Percentiles rank a stretch among this genome's conserved stretches.
phyloP scores from a whole-genome alignment of 2,797 vertebrate species.

The Anolis apletophallus region DNA sequence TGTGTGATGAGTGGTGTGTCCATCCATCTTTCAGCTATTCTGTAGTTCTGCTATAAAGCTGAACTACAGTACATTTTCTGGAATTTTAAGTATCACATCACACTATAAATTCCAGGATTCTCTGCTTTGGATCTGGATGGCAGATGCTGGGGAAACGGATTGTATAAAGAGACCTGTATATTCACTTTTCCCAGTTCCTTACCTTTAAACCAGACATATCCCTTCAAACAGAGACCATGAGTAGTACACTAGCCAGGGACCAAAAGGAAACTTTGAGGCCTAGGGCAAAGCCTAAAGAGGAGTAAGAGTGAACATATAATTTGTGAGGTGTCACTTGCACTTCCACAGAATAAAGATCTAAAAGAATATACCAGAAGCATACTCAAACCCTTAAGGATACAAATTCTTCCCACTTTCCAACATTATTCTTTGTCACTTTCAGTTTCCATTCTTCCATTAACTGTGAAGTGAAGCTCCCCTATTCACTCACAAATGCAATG shows the following conservation, averaged over 20 bases:
- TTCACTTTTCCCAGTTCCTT: too few relatives aligned
- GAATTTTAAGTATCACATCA: too few relatives aligned
- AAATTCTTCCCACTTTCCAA: slow-evolving; percentile 41
- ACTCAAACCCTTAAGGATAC: slow-evolving; percentile 61
- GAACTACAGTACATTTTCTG: too few relatives aligned
- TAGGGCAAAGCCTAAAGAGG: background rate
- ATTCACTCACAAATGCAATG: slow-evolving; percentile 67
- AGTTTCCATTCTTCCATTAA: slow-evolving; percentile 62
- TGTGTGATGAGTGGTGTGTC: too few relatives aligned
- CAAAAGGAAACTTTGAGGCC: background rate
- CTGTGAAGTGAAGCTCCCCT: slow-evolving; percentile 57
- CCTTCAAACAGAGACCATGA: background rate
- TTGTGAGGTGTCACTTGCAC: background rate
- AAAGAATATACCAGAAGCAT: slow-evolving; percentile 28
- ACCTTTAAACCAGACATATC: background rate
- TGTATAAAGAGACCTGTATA: too few relatives aligned
- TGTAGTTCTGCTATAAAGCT: too few relatives aligned
- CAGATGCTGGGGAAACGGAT: too few relatives aligned
- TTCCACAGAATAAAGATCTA: background rate
- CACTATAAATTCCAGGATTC: too few relatives aligned
- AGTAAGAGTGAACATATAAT: background rate
- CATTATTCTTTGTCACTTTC: slow-evolving; percentile 15
- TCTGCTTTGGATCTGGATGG: too few relatives aligned
- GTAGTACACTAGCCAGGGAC: background rate
- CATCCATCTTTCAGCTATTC: too few relatives aligned